These are phyloP conservation scores for Leucoma salicis DNA, from an alignment of 2,888 invertebrate genomes.

Conservation along the genomic window DNA sequence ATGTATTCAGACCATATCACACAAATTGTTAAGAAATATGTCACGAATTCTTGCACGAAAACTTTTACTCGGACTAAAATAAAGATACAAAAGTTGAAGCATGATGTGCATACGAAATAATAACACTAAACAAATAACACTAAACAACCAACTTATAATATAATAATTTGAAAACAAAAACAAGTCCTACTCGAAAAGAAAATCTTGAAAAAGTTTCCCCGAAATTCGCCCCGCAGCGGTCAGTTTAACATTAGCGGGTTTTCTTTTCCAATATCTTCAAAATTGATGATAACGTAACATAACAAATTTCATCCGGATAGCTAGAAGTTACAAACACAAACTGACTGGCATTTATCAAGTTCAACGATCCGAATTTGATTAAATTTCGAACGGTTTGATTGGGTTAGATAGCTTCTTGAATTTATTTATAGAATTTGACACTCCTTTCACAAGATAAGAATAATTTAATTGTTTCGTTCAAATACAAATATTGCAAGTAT, in stretches of 20 bases:
- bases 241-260: no score
- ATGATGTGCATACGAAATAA: background rate
- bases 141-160: no score
- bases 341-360: background rate
- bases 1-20: background rate
- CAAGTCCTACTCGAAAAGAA: background rate
- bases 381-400: background rate
- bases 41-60: background rate
- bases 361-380: background rate
- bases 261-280: no score
- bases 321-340: background rate
- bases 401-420: background rate
- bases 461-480: constrained; percentile 12
- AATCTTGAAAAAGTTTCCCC: background rate
- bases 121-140: background rate
- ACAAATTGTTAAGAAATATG: background rate
- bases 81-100: background rate
- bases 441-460: background rate
- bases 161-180: background rate
- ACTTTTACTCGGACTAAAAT: background rate
- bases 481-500: background rate
- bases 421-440: background rate
- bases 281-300: no score
- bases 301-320: background rate
- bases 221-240: background rate